phyloP scores from a whole-genome alignment of 2,113 vertebrate species.

The Crotalus viridis region DNA sequence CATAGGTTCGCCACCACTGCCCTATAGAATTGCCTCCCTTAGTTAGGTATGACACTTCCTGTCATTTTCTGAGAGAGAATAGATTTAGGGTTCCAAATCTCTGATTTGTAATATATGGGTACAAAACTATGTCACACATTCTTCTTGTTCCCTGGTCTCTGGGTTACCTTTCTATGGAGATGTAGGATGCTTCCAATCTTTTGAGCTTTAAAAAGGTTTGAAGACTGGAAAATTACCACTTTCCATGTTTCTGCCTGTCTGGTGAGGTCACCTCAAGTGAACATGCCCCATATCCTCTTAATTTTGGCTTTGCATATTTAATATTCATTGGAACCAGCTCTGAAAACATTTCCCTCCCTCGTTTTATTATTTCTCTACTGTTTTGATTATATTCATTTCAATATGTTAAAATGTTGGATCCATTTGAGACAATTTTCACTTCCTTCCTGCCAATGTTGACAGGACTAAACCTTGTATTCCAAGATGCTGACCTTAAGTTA shows the following conservation, averaged over 20 bases:
- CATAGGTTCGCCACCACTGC: too few relatives aligned
- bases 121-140: background rate
- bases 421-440: background rate
- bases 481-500: slow-evolving; percentile 54
- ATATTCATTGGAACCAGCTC: background rate
- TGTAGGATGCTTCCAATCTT: background rate
- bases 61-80: background rate
- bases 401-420: background rate
- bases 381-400: background rate
- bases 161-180: background rate
- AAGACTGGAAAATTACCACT: background rate
- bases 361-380: background rate
- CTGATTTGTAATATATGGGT: background rate
- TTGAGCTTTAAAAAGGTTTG: background rate
- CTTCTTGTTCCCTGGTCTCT: background rate
- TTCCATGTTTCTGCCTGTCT: background rate
- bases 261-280: background rate
- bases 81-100: background rate
- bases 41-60: background rate
- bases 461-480: slow-evolving; percentile 47
- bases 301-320: background rate
- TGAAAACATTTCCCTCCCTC: background rate
- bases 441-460: slow-evolving; percentile 47
- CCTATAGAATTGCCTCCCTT: background rate
- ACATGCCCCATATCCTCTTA: background rate